Conservation (phyloP, 1,140 invertebrate species). For the Plectus sambesii region DNA sequence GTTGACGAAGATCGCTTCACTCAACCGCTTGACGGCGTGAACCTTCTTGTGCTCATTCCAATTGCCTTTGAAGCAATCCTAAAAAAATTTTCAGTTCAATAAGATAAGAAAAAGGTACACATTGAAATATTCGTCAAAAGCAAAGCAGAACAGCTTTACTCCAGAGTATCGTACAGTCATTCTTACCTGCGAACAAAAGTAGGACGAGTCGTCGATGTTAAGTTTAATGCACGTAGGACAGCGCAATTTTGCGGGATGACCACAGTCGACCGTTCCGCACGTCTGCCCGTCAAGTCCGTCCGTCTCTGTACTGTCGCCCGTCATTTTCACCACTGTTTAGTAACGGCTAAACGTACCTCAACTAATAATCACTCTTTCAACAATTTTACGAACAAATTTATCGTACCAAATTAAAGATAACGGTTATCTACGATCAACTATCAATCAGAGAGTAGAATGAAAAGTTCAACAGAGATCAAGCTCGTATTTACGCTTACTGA, state of each 20-base stretch:
- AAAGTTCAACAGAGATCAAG: no score
- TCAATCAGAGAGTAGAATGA: no score
- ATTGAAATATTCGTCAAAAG: constrained; percentile 10
- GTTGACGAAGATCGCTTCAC: constrained; percentile 48
- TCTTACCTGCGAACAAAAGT: constrained; percentile 67
- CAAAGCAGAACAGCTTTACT: neutral
- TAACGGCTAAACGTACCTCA: no score
- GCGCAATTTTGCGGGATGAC: constrained; percentile 79
- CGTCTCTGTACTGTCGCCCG: no score
- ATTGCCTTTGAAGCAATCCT: constrained; percentile 82
- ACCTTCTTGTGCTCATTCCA: constrained; percentile 48
- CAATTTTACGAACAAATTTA: no score
- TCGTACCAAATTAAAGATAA: no score
- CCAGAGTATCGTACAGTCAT: constrained; percentile 7
- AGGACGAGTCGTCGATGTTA: constrained; percentile 79
- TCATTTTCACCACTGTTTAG: no score
- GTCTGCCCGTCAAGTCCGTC: no score
- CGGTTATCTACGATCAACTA: no score
- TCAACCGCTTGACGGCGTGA: constrained; percentile 19
- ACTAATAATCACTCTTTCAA: no score
- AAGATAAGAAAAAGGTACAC: neutral
- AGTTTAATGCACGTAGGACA: constrained; percentile 92
- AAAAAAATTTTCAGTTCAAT: constrained; percentile 29
- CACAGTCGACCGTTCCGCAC: no score
- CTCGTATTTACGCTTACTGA: no score